Evolutionary conservation across 2,113 vertebrate species (phyloP), one percentile per base, ranked within the genome.

Genomic region (Prionailurus bengalensis): DNA sequence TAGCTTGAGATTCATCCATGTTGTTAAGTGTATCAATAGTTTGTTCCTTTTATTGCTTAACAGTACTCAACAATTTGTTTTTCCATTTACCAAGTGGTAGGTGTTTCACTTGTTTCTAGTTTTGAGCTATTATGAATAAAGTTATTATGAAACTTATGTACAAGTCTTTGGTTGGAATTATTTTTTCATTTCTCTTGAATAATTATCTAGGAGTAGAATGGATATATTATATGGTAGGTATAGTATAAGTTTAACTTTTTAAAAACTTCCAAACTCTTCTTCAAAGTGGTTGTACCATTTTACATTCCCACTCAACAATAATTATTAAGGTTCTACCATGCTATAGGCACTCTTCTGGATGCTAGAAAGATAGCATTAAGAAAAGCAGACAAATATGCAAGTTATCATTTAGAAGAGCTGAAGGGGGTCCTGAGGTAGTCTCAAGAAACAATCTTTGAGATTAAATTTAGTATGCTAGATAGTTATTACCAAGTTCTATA

Each of bases 1-100:
- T 91, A n/a, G 42, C 48, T 71, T 82, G 36, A 92, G 51, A n/a
- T 92, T 83, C 23, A 92, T 83, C 7, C 53, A 81, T 93, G 58
- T 78, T 15, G 58, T 86, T 86, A 61, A 53, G 11, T 55, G 33
- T 39, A 86, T 65, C 65, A 81, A 70, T 48, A 65, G 12, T 66
- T n/a, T 79, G 14, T 87, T 70, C 29, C 48, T 79, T 87, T 87
- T 45, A 68, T 78, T 71, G 7, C 23, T 70, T 11, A 61, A 73
- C n/a, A 61, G 31, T 58, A 23, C n/a, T 42, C 27, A 48, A 82
- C 8, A 61, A 82, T 58, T 82, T 58, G 36, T 76, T 92, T 82
- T 92, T n/a, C 65, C 65, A 17, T 36, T 61, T 29, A 58, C 65
- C 27, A 71, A 92, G 29, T 45, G 36, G 79, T 81, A 39, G 36